Evolutionary conservation across 92 coral and sea anemone genomes (phyloP).

Genomic region (Galaxea fascicularis): DNA sequence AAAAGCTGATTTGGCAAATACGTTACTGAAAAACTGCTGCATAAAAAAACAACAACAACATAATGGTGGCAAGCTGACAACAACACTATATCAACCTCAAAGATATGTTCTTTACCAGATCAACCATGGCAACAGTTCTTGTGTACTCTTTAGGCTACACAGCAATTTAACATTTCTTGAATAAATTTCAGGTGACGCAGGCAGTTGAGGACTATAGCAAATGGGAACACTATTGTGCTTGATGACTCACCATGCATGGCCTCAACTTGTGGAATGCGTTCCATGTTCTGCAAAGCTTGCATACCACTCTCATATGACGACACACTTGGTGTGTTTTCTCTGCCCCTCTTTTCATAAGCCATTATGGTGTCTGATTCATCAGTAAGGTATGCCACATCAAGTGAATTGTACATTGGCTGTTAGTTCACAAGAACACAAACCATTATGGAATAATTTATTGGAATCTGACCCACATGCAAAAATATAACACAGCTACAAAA

Average conservation of each 20-base stretch:
- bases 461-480: no score
- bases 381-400: slow-evolving; percentile 80
- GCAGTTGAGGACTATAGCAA: not conserved
- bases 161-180: no score
- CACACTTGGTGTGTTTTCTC: slow-evolving; percentile 56
- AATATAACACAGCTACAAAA: not conserved
- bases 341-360: slow-evolving; percentile 94
- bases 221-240: not conserved
- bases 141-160: no score
- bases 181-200: no score
- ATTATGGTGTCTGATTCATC: slow-evolving; percentile 86
- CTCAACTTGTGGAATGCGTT: slow-evolving; percentile 91
- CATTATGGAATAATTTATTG: not conserved
- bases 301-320: slow-evolving; percentile 94
- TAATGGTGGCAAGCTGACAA: no score
- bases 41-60: no score
- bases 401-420: slow-evolving; percentile 75
- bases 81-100: no score
- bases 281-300: slow-evolving; percentile 90
- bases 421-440: not conserved
- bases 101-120: no score
- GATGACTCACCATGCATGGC: slow-evolving; percentile 82
- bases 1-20: no score
- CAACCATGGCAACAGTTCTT: no score
- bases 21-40: no score